Conservation (phyloP, 2,888 invertebrate genomes). For the Corbicula japonica region DNA sequence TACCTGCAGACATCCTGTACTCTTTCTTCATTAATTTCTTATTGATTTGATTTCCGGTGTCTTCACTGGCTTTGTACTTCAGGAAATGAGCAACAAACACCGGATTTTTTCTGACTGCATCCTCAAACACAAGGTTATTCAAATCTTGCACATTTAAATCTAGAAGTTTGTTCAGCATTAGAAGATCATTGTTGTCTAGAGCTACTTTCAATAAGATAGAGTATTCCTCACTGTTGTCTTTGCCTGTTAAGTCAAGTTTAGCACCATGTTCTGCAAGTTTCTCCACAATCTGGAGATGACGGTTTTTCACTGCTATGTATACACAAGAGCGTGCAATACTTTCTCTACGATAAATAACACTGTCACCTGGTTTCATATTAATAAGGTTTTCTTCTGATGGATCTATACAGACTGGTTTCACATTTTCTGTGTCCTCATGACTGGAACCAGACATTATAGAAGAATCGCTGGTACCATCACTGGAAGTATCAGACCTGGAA, state of each 20-base stretch:
- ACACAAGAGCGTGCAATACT: conserved; percentile 73
- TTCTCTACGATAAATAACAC: conserved; percentile 2
- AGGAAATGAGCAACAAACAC: conserved; percentile 91
- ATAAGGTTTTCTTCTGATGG: neutral
- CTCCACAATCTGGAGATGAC: conserved; percentile 90
- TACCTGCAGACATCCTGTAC: conserved; percentile 88
- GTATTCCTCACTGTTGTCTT: conserved; percentile 83
- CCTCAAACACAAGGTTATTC: conserved; percentile 91
- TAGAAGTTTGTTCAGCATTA: conserved; percentile 92
- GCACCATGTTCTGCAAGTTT: conserved; percentile 93
- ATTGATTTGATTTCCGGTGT: conserved; percentile 95
- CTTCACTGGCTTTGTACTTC: conserved; percentile 93
- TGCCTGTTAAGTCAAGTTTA: conserved; percentile 91
- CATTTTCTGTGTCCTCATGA: conserved; percentile 1
- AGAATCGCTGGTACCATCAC: conserved; percentile 33
- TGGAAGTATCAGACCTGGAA: neutral
- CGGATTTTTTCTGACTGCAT: conserved; percentile 89
- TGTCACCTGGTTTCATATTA: neutral
- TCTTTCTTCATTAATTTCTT: conserved; percentile 93
- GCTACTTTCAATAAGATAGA: conserved; percentile 89
- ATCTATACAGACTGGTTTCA: conserved; percentile 35
- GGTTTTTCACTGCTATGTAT: conserved; percentile 78
- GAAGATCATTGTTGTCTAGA: conserved; percentile 90
- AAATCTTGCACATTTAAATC: conserved; percentile 94
- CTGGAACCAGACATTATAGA: neutral